These are phyloP conservation scores for Polydrusus tereticollis DNA, from an alignment of 2,888 invertebrate genomes.

Conservation along the genomic window DNA sequence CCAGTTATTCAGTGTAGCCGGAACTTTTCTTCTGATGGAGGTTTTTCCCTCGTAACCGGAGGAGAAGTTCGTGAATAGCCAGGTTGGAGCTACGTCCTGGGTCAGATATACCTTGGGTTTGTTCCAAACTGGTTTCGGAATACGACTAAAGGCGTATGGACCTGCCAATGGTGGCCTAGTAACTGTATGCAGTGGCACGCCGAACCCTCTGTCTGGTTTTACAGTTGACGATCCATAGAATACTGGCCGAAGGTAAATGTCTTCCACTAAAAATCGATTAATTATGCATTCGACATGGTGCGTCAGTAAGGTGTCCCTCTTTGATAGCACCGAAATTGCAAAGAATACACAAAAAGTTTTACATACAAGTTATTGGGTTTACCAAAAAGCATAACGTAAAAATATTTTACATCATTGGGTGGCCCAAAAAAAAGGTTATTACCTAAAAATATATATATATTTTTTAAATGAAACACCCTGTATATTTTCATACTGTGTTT, in stretches of 20 bases:
- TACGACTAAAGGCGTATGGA: constrained; percentile 90
- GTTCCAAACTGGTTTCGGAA: constrained; percentile 84
- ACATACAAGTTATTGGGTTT: too few relatives aligned
- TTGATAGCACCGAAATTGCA: too few relatives aligned
- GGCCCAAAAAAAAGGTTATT: too few relatives aligned
- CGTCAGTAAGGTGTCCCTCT: too few relatives aligned
- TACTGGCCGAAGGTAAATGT: constrained; percentile 65
- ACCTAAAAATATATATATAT: too few relatives aligned
- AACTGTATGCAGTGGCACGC: constrained; percentile 70
- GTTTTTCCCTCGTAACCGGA: constrained; percentile 78
- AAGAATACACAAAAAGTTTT: too few relatives aligned
- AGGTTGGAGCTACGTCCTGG: constrained; percentile 79
- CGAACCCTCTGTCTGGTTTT: constrained; percentile 66
- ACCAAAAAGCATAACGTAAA: too few relatives aligned
- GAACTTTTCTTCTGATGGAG: constrained; percentile 76
- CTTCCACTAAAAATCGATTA: constrained; percentile 64
- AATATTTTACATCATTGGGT: too few relatives aligned
- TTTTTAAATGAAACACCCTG: too few relatives aligned
- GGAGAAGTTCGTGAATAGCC: constrained; percentile 88
- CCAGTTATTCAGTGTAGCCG: constrained; percentile 89
- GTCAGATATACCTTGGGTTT: constrained; percentile 85
- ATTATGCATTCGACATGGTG: too few relatives aligned
- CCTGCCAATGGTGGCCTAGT: constrained; percentile 87
- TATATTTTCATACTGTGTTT: too few relatives aligned
- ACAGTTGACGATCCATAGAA: constrained; percentile 66